These are phyloP conservation scores for Manis crassicaudata DNA, from an alignment of 2,797 vertebrate genomes.

Conservation along the genomic window DNA sequence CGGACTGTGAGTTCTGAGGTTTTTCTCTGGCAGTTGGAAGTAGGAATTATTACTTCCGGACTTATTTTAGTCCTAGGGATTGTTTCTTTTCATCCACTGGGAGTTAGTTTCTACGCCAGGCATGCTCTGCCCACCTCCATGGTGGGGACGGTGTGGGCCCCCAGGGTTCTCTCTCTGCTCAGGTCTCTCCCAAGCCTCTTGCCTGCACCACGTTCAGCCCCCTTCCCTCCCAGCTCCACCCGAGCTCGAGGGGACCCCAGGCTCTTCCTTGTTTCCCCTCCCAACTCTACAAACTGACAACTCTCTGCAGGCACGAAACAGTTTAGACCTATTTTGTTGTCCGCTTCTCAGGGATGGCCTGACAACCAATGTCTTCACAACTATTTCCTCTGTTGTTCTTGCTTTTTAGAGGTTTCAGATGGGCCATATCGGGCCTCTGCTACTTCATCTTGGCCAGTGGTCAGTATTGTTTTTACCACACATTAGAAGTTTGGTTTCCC, in stretches of 20 bases:
- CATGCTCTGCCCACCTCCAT: not conserved
- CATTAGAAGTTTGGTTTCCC: not conserved
- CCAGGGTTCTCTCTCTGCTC: not conserved
- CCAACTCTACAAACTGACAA: not conserved
- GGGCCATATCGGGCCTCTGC: not conserved
- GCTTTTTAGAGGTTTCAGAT: not conserved
- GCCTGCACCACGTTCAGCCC: rapidly evolving
- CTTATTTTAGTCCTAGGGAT: not conserved
- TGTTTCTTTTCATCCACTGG: not conserved
- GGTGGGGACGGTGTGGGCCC: not conserved
- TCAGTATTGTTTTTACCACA: not conserved
- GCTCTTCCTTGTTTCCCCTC: not conserved
- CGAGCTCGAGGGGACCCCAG: not conserved
- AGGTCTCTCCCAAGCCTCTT: not conserved
- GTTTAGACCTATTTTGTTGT: not conserved
- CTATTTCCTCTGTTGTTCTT: not conserved
- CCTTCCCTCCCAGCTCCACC: rapidly evolving
- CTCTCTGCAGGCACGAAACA: not conserved
- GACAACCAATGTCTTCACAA: not conserved
- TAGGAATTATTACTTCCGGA: not conserved
- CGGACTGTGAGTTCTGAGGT: not conserved
- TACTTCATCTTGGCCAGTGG: not conserved
- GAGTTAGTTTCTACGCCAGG: not conserved
- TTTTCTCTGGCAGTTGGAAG: not conserved
- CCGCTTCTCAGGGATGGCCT: not conserved